phyloP scores from a whole-genome alignment of 2,888 invertebrate genomes.

The Leistus spinibarbis region DNA sequence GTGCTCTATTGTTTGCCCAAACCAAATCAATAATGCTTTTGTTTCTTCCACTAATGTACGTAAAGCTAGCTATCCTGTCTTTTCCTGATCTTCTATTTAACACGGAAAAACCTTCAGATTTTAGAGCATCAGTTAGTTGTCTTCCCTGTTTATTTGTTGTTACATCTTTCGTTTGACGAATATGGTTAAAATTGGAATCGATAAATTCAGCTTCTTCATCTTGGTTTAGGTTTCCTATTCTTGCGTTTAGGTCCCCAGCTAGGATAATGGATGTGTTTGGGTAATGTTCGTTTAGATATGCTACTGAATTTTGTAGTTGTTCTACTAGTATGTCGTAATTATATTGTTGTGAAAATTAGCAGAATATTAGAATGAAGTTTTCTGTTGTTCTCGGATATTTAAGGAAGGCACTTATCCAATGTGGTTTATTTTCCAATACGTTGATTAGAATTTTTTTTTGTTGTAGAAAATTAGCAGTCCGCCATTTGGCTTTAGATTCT shows the following conservation, averaged over 20 bases:
- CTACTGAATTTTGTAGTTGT: not conserved
- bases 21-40: too few relatives aligned
- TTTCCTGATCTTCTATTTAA: too few relatives aligned
- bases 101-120: constrained; percentile 3
- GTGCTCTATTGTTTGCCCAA: too few relatives aligned
- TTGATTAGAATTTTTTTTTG: too few relatives aligned
- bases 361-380: too few relatives aligned
- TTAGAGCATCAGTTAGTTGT: not conserved
- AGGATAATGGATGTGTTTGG: not conserved
- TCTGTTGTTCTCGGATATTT: too few relatives aligned
- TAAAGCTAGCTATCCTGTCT: too few relatives aligned
- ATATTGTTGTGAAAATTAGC: constrained; percentile 13
- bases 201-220: not conserved
- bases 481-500: too few relatives aligned
- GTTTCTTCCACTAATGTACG: too few relatives aligned
- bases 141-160: constrained; percentile 1
- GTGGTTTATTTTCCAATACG: too few relatives aligned
- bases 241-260: constrained; percentile 4
- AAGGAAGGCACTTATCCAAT: too few relatives aligned
- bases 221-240: constrained; percentile 6
- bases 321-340: not conserved
- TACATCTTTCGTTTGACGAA: not conserved
- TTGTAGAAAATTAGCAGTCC: too few relatives aligned
- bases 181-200: constrained; percentile 1
- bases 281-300: constrained; percentile 5